phyloP scores from a whole-genome alignment of 1,140 invertebrate genomes.

The Phenacoccus solenopsis region DNA sequence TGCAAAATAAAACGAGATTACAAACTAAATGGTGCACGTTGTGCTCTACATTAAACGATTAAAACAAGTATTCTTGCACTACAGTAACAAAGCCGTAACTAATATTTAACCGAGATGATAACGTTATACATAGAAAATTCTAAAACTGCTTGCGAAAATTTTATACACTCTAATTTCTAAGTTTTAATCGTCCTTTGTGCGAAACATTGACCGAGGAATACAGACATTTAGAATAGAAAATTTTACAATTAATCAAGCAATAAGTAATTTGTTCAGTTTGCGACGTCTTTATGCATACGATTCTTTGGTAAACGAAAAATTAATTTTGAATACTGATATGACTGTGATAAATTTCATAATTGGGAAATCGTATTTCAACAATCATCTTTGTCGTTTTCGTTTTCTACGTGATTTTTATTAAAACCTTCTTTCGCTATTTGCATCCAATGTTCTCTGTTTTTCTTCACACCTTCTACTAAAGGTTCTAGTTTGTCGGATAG shows the following conservation, averaged over 20 bases:
- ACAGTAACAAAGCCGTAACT: background rate
- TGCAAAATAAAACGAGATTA: background rate
- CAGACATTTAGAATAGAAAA: too few relatives aligned
- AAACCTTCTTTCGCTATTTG: slow-evolving; percentile 46
- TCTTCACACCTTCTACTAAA: slow-evolving; percentile 66
- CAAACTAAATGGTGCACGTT: background rate
- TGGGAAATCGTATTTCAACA: background rate
- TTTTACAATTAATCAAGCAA: background rate
- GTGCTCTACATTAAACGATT: background rate
- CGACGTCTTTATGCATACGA: background rate
- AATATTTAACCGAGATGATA: background rate
- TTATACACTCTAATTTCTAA: too few relatives aligned
- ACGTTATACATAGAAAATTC: background rate
- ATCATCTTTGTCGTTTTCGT: background rate
- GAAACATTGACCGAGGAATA: too few relatives aligned
- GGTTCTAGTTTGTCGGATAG: slow-evolving; percentile 63
- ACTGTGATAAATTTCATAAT: background rate
- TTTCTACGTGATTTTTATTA: background rate
- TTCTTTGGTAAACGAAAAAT: background rate
- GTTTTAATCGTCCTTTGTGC: too few relatives aligned
- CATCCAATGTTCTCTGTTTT: slow-evolving; percentile 73
- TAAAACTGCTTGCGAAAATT: too few relatives aligned
- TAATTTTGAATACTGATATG: background rate
- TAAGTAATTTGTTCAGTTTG: background rate
- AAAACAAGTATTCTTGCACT: background rate